These are phyloP conservation scores for Sycophila texana DNA, from an alignment of 2,888 invertebrate species.

Conservation along the genomic window DNA sequence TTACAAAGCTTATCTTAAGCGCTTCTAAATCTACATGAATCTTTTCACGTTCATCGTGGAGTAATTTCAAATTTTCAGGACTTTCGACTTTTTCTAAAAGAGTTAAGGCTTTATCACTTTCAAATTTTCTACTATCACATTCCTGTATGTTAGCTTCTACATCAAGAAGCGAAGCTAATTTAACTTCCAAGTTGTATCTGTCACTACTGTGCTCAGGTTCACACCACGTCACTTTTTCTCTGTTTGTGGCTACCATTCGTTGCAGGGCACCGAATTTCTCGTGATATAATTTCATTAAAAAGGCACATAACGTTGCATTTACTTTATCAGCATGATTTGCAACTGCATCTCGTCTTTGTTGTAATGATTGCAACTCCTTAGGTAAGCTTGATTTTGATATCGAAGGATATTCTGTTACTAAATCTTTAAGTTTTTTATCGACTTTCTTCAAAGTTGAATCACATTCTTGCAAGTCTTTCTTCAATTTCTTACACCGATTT, in stretches of 20 bases:
- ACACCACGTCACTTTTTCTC: slow-evolving; percentile 95
- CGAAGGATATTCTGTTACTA: slow-evolving; percentile 86
- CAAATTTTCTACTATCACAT: slow-evolving; percentile 81
- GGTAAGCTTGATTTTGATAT: slow-evolving; percentile 86
- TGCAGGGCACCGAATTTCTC: slow-evolving; percentile 90
- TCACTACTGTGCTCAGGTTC: slow-evolving; percentile 92
- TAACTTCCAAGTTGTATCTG: slow-evolving; percentile 94
- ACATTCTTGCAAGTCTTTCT: slow-evolving; percentile 83
- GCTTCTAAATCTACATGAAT: slow-evolving; percentile 84
- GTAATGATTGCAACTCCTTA: slow-evolving; percentile 89
- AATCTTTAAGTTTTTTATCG: slow-evolving; percentile 82
- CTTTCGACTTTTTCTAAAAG: slow-evolving; percentile 85
- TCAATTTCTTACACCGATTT: slow-evolving; percentile 84
- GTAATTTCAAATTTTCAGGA: slow-evolving; percentile 81
- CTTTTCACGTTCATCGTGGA: slow-evolving; percentile 83
- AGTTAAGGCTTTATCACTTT: slow-evolving; percentile 84
- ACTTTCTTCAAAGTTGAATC: slow-evolving; percentile 83
- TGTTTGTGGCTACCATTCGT: slow-evolving; percentile 86
- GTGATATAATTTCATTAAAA: slow-evolving; percentile 90
- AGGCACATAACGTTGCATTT: slow-evolving; percentile 83
- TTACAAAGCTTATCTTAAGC: slow-evolving; percentile 82
- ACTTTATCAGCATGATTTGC: slow-evolving; percentile 88
- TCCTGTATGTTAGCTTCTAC: slow-evolving; percentile 85
- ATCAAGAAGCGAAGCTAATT: slow-evolving; percentile 87
- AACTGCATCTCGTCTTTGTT: slow-evolving; percentile 89